Base-by-base conservation (phyloP, 2,113 vertebrate species). In the Henicopernis longicauda region DNA sequence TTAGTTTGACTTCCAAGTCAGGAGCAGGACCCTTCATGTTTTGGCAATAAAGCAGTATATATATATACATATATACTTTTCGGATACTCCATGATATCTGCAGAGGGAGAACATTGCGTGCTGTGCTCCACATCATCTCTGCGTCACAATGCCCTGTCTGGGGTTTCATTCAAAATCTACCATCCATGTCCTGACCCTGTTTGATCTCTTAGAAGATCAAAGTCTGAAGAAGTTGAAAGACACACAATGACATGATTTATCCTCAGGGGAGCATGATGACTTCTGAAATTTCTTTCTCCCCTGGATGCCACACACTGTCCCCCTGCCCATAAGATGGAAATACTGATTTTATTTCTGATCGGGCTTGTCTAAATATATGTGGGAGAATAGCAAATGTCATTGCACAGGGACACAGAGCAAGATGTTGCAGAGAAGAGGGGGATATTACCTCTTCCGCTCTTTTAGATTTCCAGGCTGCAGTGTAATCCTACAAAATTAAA, bases 401-500 rank as follows among this genome's bases (percentile, higher is more conserved):
- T 82, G 62, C 86, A 88, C 12, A 54, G 47, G 26, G 78, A 87
- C 61, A 73, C 34, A 58, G 59, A 89, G 34, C 20, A 89, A 92
- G 83, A 84, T 81, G 73, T 84, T 66, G n/a, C 50, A 88, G 72
- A 83, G 86, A 50, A 85, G 54, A 89, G 25, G 47, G 52, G 74
- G n/a, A 78, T 91, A 88, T 93, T 91, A 95, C 91, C 81, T 95
- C 81, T 95, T 91, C 89, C 6, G 1, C 57, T 87, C 16, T 87
- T 92, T 62, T 47, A 90, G 70, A 80, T 90, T 93, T 95, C 71
- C 61, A 93, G 67, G 87, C 84, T 91, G 82, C 63, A 86, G 21
- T 34, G 15, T 95, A 94, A 96, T 95, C 92, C 95, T 58, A 63
- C 86, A 93, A 89, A 95, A 96, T 92, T 95, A 95, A 95, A 94